A percentile compares a stretch with the other conserved stretches of the same genome.
Evolutionary conservation across 2,113 vertebrate species (phyloP).

Genomic region (Nanorana parkeri): DNA sequence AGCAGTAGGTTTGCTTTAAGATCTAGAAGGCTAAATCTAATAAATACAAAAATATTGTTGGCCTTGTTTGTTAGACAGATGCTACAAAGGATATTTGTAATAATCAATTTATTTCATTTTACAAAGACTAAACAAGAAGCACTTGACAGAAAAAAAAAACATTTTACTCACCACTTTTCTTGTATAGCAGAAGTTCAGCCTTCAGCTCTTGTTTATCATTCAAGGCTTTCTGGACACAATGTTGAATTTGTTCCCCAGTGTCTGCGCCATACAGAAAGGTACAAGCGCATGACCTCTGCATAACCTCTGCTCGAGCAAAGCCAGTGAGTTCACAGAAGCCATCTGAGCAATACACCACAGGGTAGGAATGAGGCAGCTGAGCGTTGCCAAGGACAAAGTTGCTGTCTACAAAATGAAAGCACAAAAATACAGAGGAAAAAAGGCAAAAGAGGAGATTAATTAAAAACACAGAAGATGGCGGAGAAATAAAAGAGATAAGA

Average conservation of each 20-base stretch:
- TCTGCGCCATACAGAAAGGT: constrained; percentile 74
- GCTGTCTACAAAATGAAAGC: constrained; percentile 67
- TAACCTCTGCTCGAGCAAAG: constrained; percentile 75
- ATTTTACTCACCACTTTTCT: constrained; percentile 71
- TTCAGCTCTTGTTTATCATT: constrained; percentile 73
- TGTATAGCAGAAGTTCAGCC: constrained; percentile 72
- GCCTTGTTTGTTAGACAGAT: too few species aligned
- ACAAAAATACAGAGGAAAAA: too few species aligned
- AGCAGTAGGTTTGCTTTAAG: too few species aligned
- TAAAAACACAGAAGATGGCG: neutral
- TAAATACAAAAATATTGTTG: too few species aligned
- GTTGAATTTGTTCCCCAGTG: constrained; percentile 70
- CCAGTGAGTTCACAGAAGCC: constrained; percentile 78
- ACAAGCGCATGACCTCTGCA: constrained; percentile 75
- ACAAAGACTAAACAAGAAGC: too few species aligned
- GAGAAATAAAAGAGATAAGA: neutral
- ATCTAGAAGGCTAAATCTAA: too few species aligned
- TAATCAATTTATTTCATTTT: too few species aligned
- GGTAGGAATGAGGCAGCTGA: constrained; percentile 71
- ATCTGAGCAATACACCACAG: constrained; percentile 77
- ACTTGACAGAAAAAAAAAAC: too few species aligned
- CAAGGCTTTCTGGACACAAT: constrained; percentile 70
- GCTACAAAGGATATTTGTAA: too few species aligned
- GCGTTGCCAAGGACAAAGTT: constrained; percentile 78
- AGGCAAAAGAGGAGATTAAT: too few species aligned